Evolutionary conservation across 2,888 invertebrate genomes (phyloP), one percentile per base, ranked within the genome.

Genomic region (Linyphia triangularis): DNA sequence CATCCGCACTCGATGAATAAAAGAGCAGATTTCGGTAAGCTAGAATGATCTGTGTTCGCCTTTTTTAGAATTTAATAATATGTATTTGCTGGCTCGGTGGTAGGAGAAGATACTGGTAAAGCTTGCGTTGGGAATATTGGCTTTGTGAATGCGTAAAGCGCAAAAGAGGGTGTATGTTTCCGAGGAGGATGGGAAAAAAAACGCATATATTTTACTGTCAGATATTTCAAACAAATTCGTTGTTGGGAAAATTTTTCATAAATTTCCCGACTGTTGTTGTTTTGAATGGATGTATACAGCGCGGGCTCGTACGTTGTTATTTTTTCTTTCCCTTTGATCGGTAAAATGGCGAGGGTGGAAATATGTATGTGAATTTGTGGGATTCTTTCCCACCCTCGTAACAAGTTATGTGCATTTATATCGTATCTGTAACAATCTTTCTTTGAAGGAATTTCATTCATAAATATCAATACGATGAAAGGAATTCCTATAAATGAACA

Each of bases 11-110:
- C 84, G 59, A 85, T 85, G 84, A 85, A 85, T 85, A 85, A 85
- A 85, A 85, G 84, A 85, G 84, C 69, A 85, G 84, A 69, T 77
- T 84, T 84, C 57, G 33, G 84, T 85, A 77, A 85, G 75, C 84
- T 67, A 63, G 69, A 85, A 85, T 85, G 84, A 85, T 85, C 84
- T 72, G 67, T n/a, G n/a, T 59, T 85, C 77, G 37, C 37, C 75
- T 77, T 83, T 85, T 85, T 85, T 85, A 75, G 84, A 85, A 85
- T 85, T 85, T 85, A 85, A 85, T 85, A 85, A 85, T 85, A 85
- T 75, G 84, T 85, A 85, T 85, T 85, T 85, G 67, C 67, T 57
- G 59, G 75, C 63, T 75, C 69, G 65, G 40, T 65, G 65, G 57
- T 33, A 30, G 72, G 37, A 28, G 59, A 70, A 70, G 72, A 65